Evolutionary conservation across 2,797 vertebrate genomes (phyloP), one percentile per base, ranked within the genome.

Genomic region (Rhinogobio ventralis): DNA sequence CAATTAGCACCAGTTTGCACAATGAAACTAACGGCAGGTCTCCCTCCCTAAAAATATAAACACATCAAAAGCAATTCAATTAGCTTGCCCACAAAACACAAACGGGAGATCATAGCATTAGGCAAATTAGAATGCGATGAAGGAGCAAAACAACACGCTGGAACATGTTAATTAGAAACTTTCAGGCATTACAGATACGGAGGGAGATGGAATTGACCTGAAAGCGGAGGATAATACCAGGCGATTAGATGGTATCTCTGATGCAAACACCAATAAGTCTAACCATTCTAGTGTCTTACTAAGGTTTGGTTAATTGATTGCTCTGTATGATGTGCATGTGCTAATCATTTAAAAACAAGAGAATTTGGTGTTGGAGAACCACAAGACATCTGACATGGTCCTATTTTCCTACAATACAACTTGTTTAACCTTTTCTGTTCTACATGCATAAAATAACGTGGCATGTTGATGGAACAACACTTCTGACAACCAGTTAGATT

Each of bases 21-120:
- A 89, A 88, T 90, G 89, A 91, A 91, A 89, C 78, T 91, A 93
- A 92, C 88, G 82, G 87, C 86, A 88, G 85, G 89, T 86, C 88
- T 90, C 89, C 91, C 89, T 80, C 88, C 89, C 89, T 89, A 92
- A 90, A 91, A 88, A 90, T 87, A 92, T 92, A 92, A 92, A 92
- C 90, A 92, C 90, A 93, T 93, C 93, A 94, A 93, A 92, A 92
- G 87, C 74, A 83, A 93, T 93, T 92, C 88, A 94, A 92, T 93
- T 93, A 93, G 87, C 89, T 90, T 86, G 83, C 91, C 90, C 90
- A 91, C 88, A 92, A 93, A 91, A 91, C 89, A 90, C 89, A 90
- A 91, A 92, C 90, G 87, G 90, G 86, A 91, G 89, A 93, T 92
- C 91, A 93, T 90, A 87, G 91, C 87, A 91, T 92, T 92, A 92